A percentile compares a stretch with the other conserved stretches of the same genome.
These are phyloP conservation scores for Spondyliosoma cantharus DNA, from an alignment of 2,797 vertebrate species.

Conservation along the genomic window DNA sequence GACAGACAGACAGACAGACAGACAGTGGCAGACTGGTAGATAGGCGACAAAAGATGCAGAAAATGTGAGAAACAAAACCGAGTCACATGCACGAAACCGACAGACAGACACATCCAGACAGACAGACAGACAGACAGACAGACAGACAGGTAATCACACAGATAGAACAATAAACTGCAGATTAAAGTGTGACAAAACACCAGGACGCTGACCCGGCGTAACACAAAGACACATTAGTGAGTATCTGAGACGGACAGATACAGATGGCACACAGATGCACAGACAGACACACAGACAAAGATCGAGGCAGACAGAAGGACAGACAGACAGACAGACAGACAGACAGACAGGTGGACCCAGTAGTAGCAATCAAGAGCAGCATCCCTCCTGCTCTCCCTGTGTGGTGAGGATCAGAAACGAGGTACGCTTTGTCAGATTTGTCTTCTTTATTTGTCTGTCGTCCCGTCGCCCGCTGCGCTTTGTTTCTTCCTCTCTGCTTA, in stretches of 20 bases:
- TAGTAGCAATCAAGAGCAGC: slow-evolving; percentile 64
- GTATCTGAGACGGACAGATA: slow-evolving; percentile 42
- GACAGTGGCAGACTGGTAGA: neutral
- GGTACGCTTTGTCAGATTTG: slow-evolving; percentile 60
- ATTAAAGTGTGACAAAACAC: slow-evolving; percentile 22
- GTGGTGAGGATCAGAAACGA: slow-evolving; percentile 59
- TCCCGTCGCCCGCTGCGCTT: slow-evolving; percentile 21
- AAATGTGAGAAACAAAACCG: slow-evolving; percentile 6
- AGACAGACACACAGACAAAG: slow-evolving; percentile 45
- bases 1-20: slow-evolving; percentile 15
- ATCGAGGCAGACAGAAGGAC: slow-evolving; percentile 36
- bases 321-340: slow-evolving; percentile 27
- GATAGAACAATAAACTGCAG: slow-evolving; percentile 12
- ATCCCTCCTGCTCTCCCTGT: slow-evolving; percentile 59
- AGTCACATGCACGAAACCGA: neutral
- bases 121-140: neutral
- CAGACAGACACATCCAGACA: neutral
- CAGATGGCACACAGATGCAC: slow-evolving; percentile 57
- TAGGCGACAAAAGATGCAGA: neutral
- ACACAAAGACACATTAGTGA: slow-evolving; percentile 34
- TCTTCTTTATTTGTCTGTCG: slow-evolving; percentile 43
- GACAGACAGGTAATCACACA: neutral
- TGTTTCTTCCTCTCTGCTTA: slow-evolving; percentile 42
- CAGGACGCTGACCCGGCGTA: slow-evolving; percentile 16
- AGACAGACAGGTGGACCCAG: slow-evolving; percentile 66